Evolutionary conservation across 2,113 vertebrate species (phyloP), one percentile per base, ranked within the genome.

Genomic region (Chunga burmeisteri): DNA sequence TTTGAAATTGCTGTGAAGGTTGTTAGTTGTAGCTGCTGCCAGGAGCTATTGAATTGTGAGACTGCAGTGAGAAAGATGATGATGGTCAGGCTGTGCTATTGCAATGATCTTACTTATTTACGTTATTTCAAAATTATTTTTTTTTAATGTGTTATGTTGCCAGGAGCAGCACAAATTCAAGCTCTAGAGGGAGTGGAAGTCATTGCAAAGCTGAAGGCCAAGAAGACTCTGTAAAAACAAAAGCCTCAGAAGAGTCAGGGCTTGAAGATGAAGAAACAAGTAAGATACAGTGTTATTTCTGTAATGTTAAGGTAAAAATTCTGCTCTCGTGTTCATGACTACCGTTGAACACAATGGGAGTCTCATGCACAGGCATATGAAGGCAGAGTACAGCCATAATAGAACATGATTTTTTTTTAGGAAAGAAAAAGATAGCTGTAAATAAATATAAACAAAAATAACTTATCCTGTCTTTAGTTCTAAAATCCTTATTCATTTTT

Each of bases 131-230:
- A 71, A 78, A 27, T 77, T 2, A 21, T 36, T 50, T 40, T n/a
- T n/a, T 66, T 81, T 80, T 16, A 59, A n/a, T 56, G 5, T 96
- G 26, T 90, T 93, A 47, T 9, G 0, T 50, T 96, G 46, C 19
- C 94, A 99, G 99, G 99, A 99, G 99, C 97, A 99, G 98, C 94
- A 99, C 98, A 90, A 98, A 98, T 36, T 99, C 99, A 88, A 98
- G 98, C 96, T 99, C 99, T 63, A 98, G 98, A 98, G 98, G 98
- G 85, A 98, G 98, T 70, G 98, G 98, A 89, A 98, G 97, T 95
- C 98, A 98, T 36, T 96, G 98, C 94, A 99, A 98, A 96, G 79
- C 97, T 29, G 98, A 98, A n/a, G 98, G 97, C 75, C 96, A 96
- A 19, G 98, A 95, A 14, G 97, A 97, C 30, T 63, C 96, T 46